Conservation (phyloP, 2,797 vertebrate species). For the Tadarida brasiliensis region DNA sequence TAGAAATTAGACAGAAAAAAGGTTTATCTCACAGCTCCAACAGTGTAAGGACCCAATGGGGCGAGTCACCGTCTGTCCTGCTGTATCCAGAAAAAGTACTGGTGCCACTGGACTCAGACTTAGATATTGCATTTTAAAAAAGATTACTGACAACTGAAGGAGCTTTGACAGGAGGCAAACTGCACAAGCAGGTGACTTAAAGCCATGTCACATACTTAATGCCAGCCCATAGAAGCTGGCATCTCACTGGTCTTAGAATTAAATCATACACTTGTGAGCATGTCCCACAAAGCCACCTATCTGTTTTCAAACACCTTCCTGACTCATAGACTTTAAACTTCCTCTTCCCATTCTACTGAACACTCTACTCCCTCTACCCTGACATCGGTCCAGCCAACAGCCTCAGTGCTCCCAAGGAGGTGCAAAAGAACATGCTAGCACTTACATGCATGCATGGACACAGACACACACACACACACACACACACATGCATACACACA, state of each 20-base stretch:
- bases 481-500: no score
- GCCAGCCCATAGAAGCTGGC: not conserved
- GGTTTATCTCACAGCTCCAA: not conserved
- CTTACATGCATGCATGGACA: not conserved
- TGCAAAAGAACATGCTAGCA: not conserved
- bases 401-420: not conserved
- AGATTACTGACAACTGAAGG: not conserved
- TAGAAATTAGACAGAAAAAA: conserved; percentile 22
- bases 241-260: not conserved
- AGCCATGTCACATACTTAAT: not conserved
- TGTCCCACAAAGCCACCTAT: not conserved
- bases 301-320: not conserved
- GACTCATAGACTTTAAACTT: not conserved
- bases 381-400: not conserved
- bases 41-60: not conserved
- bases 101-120: not conserved
- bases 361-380: not conserved
- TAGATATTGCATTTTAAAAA: not conserved
- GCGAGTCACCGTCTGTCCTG: conserved; percentile 17
- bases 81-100: conserved; percentile 3
- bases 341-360: not conserved
- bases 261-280: not conserved
- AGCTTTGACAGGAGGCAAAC: not conserved
- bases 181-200: not conserved
- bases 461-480: not conserved